Base-by-base conservation (phyloP, 2,797 vertebrate species). In the Eospalax fontanierii region DNA sequence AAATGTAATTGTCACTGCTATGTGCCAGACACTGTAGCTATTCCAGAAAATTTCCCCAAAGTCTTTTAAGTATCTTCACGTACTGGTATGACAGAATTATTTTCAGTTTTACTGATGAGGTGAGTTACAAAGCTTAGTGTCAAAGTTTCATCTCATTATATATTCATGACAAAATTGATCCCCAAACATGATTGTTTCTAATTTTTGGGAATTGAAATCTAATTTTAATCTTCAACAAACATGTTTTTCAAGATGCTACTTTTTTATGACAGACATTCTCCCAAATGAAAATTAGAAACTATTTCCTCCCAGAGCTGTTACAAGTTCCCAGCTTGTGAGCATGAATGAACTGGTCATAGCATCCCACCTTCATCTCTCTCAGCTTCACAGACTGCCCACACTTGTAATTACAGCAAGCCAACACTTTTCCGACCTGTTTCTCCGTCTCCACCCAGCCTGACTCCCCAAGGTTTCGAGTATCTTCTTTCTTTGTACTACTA, bases 201-300 rank as follows among this genome's bases (percentile, higher is more conserved):
- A 50, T 28, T 65, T 50, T 57, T n/a, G 50, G 21, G 35, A 54
- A n/a, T 38, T 75, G 14, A 92, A 89, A 78, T 71, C 54, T 50
- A 86, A 63, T 50, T 87, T 91, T 86, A 33, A 83, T 68, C 38
- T 90, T 86, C 74, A 88, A 75, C 24, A 93, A 91, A 30, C 10
- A 21, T 40, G 33, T 57, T n/a, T n/a, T n/a, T 85, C 28, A 80
- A 79, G 95, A 59, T 40, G 57, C 18, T 74, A 46, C 24, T 93
- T 89, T n/a, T 94, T 80, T 43, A 18, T 50, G 18, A 80, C 10
- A 22, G 65, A 89, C 61, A 83, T 38, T 71, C 28, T 79, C 68
- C 30, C 93, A 19, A 2, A 18, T 26, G 83, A 43, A 90, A 70
- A 81, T 22, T 84, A 70, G 63, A 85, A 57, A 80, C 57, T 61